These are phyloP conservation scores for Parthenolecanium corni DNA, from an alignment of 2,888 invertebrate species.

Conservation along the genomic window DNA sequence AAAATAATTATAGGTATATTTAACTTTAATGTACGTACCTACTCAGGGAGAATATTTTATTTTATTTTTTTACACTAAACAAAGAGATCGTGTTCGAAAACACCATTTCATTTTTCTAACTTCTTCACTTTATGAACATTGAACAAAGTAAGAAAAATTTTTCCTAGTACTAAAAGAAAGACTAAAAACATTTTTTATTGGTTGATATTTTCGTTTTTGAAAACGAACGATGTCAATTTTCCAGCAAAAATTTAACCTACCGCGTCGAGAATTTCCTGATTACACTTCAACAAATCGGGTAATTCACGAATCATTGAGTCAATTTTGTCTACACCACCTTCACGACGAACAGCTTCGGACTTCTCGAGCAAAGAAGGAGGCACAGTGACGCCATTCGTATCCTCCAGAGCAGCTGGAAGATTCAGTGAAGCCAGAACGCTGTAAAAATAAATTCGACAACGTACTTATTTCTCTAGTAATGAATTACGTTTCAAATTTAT, in stretches of 20 bases:
- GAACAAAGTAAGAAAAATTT: too few relatives aligned
- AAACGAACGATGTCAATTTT: background rate
- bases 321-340: conserved; percentile 50
- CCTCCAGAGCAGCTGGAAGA: conserved; percentile 93
- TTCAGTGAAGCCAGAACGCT: conserved; percentile 82
- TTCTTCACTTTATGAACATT: background rate
- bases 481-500: too few relatives aligned
- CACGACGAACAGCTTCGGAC: conserved; percentile 56
- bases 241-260: too few relatives aligned
- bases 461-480: too few relatives aligned
- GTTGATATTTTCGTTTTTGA: background rate
- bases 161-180: background rate
- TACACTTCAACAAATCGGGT: conserved; percentile 79
- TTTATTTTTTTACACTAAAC: too few relatives aligned
- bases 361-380: conserved; percentile 84
- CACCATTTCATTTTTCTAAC: too few relatives aligned
- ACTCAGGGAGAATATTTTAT: too few relatives aligned
- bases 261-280: conserved; percentile 90
- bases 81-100: too few relatives aligned
- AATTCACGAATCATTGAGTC: conserved; percentile 67
- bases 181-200: too few relatives aligned
- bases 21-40: too few relatives aligned
- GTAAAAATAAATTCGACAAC: conserved; percentile 33
- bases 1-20: too few relatives aligned
- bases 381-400: conserved; percentile 55